Conservation (phyloP, 2,888 invertebrate genomes). For the Zygaena filipendulae region DNA sequence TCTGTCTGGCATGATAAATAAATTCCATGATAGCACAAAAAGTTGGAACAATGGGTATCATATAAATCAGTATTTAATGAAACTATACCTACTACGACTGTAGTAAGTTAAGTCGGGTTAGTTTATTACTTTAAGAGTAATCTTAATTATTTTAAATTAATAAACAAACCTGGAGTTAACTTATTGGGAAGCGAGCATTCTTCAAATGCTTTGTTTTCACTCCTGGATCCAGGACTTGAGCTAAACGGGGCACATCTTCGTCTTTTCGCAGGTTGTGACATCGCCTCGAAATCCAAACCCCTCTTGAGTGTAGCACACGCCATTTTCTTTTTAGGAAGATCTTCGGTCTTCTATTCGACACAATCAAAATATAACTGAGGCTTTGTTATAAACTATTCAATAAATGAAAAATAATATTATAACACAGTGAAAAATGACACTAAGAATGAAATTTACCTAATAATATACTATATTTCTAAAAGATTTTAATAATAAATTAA, state of each 20-base stretch:
- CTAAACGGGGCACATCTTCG: slow-evolving; percentile 89
- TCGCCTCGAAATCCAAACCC: slow-evolving; percentile 94
- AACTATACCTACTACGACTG: too few relatives aligned
- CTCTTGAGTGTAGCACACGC: slow-evolving; percentile 98
- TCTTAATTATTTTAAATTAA: too few relatives aligned
- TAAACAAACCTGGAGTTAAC: slow-evolving; percentile 87
- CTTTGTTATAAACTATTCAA: slow-evolving; percentile 34
- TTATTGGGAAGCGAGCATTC: slow-evolving; percentile 79
- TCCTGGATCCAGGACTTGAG: slow-evolving; percentile 63
- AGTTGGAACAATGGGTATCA: slow-evolving; percentile 56
- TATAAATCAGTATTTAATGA: too few relatives aligned
- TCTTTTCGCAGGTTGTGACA: slow-evolving; percentile 89
- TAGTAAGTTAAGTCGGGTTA: too few relatives aligned
- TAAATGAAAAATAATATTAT: slow-evolving; percentile 43
- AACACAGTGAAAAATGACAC: slow-evolving; percentile 24
- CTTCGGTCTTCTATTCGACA: slow-evolving; percentile 39
- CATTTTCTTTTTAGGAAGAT: slow-evolving; percentile 80
- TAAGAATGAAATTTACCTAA: not conserved
- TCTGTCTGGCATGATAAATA: slow-evolving; percentile 55
- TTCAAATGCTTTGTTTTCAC: slow-evolving; percentile 79
- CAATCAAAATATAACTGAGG: slow-evolving; percentile 32
- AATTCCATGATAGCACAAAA: slow-evolving; percentile 45
- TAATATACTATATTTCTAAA: not conserved
- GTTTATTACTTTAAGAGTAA: too few relatives aligned
- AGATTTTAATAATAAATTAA: not conserved